Conservation (phyloP, 2,888 invertebrate genomes). For the Volucella bombylans region DNA sequence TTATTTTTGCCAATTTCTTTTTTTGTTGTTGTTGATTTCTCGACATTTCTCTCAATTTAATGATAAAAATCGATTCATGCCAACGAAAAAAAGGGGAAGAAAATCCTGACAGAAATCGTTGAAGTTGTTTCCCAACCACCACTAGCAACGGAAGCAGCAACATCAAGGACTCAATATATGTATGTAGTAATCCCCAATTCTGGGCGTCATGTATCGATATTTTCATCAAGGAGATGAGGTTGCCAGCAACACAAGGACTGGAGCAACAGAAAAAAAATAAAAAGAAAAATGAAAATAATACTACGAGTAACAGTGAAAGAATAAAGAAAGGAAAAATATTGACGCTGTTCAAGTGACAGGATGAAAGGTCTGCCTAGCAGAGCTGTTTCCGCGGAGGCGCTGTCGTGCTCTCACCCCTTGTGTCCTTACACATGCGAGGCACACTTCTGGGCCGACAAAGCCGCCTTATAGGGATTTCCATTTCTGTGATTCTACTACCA, state of each 20-base stretch:
- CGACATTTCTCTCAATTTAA: conserved; percentile 22
- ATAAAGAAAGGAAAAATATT: conserved; percentile 26
- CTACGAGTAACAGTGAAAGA: conserved; percentile 5
- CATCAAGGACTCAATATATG: conserved; percentile 26
- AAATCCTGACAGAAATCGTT: conserved; percentile 18
- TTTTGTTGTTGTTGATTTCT: background rate
- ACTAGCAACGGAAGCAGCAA: conserved; percentile 6
- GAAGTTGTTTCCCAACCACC: conserved; percentile 8
- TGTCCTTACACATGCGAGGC: background rate
- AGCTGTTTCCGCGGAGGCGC: background rate
- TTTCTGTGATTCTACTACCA: conserved; percentile 10
- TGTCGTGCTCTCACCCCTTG: background rate
- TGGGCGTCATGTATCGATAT: conserved; percentile 26
- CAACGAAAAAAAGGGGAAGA: conserved; percentile 15
- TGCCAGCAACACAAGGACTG: background rate
- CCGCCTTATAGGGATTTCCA: conserved; percentile 5
- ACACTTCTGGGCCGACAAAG: background rate
- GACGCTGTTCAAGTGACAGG: conserved; percentile 17
- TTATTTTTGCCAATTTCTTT: conserved; percentile 1
- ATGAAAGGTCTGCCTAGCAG: conserved; percentile 34
- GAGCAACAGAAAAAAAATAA: background rate
- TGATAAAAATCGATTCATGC: conserved; percentile 59
- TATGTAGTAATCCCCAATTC: conserved; percentile 40
- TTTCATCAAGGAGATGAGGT: background rate
- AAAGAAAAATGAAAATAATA: background rate